Evolutionary conservation across 1,140 invertebrate genomes (phyloP).

Genomic region (Trichonephila inaurata): DNA sequence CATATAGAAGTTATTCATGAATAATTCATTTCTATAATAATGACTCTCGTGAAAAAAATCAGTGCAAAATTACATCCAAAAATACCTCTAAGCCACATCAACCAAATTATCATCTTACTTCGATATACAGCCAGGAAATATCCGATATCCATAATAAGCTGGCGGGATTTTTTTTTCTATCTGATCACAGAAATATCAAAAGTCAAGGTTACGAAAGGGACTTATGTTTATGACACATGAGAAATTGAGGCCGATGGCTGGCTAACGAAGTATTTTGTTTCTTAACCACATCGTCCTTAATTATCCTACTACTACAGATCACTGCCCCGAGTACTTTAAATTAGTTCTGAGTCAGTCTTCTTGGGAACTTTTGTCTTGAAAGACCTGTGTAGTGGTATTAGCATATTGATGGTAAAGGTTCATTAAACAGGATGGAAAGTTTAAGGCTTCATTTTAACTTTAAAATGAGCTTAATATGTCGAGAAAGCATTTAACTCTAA

Average conservation of each 20-base stretch:
- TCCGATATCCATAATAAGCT: neutral
- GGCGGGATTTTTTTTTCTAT: neutral
- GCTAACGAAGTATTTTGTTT: constrained; percentile 17
- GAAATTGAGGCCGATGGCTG: neutral
- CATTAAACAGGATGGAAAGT: neutral
- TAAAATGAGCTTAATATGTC: neutral
- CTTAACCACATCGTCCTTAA: constrained; percentile 19
- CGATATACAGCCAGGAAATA: neutral
- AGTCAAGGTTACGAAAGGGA: neutral
- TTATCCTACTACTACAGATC: neutral
- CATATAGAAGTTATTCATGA: too few relatives aligned
- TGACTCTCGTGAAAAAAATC: neutral
- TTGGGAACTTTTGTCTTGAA: neutral
- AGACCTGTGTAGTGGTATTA: neutral
- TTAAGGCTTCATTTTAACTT: neutral
- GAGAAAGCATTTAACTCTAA: too few relatives aligned
- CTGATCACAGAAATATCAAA: neutral
- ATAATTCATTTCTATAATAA: too few relatives aligned
- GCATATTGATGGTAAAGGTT: neutral
- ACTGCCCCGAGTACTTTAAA: constrained; percentile 13
- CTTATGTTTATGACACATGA: neutral
- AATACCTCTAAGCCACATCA: neutral
- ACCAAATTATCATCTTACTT: neutral
- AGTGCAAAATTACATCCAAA: neutral
- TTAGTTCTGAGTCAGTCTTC: neutral